Percentiles rank a stretch among this genome's conserved stretches.
Evolutionary conservation across 2,888 invertebrate genomes (phyloP).

Genomic region (Conistra vaccinii): DNA sequence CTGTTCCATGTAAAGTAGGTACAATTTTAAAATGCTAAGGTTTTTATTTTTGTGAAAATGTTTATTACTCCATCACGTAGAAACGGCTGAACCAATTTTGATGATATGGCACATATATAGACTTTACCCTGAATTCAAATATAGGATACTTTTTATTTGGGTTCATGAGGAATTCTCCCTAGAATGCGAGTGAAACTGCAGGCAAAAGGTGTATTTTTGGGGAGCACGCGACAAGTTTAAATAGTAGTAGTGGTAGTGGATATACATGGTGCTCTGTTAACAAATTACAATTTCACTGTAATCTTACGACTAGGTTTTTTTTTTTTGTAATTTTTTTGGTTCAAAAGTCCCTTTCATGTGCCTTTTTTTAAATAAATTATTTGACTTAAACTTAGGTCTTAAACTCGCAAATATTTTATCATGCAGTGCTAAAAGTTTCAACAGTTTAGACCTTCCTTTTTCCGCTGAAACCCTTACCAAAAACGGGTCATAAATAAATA

Average conservation of each 20-base stretch:
- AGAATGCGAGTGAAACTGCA: background rate
- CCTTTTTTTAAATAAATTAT: too few species aligned
- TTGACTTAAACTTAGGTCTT: too few species aligned
- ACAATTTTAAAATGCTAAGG: too few species aligned
- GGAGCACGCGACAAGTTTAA: background rate
- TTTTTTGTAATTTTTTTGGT: too few species aligned
- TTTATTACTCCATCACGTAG: background rate
- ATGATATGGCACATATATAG: background rate
- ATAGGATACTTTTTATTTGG: background rate
- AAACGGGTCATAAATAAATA: constrained; percentile 51
- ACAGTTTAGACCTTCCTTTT: background rate
- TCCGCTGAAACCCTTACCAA: constrained; percentile 16
- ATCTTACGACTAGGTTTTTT: too few species aligned
- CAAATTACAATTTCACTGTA: background rate
- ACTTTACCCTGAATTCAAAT: background rate
- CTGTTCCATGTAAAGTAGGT: background rate
- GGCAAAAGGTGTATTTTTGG: background rate
- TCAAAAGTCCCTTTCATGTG: too few species aligned
- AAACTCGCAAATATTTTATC: background rate
- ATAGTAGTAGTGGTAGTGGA: too few species aligned
- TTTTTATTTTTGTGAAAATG: background rate
- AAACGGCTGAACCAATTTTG: constrained; percentile 3
- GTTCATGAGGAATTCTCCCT: background rate
- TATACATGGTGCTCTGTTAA: background rate
- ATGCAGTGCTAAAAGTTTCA: background rate